phyloP scores from a whole-genome alignment of 2,888 invertebrate species.

The Ametastegia equiseti region DNA sequence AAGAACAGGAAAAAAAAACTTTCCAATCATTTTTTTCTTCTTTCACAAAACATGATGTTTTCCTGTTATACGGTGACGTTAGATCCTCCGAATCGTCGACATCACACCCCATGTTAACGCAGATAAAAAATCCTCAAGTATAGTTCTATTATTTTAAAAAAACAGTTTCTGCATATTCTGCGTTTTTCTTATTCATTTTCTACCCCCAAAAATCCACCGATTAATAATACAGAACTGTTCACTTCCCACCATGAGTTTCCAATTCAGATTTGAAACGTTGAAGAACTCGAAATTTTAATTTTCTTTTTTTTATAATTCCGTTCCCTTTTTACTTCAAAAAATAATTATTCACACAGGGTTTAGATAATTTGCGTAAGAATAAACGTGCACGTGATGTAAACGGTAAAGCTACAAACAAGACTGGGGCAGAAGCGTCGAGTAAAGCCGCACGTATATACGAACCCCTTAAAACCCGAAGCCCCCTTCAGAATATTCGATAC shows the following conservation, averaged over 20 bases:
- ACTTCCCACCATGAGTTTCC: no score
- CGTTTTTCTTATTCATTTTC: no score
- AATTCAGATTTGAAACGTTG: no score
- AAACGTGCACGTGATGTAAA: constrained; percentile 48
- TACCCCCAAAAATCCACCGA: no score
- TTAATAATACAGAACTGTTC: no score
- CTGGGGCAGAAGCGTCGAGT: constrained; percentile 3
- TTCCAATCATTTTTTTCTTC: neutral
- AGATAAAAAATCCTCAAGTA: neutral
- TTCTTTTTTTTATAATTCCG: no score
- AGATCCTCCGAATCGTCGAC: constrained; percentile 52
- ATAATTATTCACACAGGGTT: neutral
- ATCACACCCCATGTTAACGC: constrained; percentile 59
- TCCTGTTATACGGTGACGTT: neutral
- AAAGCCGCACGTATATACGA: constrained; percentile 33
- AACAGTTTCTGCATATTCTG: no score
- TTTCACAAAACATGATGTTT: neutral
- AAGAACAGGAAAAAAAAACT: neutral
- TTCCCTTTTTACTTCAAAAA: neutral
- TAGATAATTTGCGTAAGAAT: no score
- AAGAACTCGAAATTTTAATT: no score
- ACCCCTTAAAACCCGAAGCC: constrained; percentile 53
- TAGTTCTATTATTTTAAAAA: neutral
- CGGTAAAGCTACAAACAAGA: constrained; percentile 52
- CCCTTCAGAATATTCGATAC: constrained; percentile 63